Conservation (phyloP, 2,113 vertebrate genomes). For the Climacteris rufus region DNA sequence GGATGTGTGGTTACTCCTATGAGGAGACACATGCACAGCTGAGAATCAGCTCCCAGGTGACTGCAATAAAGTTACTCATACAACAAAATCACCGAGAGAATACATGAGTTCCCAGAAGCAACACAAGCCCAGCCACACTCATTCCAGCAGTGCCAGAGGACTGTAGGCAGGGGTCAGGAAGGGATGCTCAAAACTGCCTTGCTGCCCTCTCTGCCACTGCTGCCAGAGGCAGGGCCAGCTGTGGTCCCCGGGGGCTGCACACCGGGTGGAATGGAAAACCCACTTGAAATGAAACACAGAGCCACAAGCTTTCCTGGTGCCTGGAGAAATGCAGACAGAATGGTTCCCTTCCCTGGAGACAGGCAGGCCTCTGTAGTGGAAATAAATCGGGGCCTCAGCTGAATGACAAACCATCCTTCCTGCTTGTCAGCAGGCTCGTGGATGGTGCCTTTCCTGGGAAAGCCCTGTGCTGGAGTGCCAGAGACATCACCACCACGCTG, state of each 20-base stretch:
- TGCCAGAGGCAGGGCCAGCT: not conserved
- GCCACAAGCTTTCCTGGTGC: not conserved
- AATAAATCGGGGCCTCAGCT: not conserved
- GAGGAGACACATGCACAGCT: not conserved
- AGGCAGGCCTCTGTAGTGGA: not conserved
- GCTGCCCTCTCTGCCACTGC: not conserved
- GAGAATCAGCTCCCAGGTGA: not conserved
- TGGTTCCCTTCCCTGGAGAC: not conserved
- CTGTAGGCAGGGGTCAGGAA: fast-evolving
- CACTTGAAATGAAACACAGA: fast-evolving
- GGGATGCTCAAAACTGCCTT: not conserved
- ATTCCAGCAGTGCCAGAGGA: fast-evolving
- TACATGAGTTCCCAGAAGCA: not conserved
- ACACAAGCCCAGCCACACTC: fast-evolving
- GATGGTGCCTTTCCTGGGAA: fast-evolving
- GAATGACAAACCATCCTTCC: not conserved
- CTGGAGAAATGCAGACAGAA: not conserved
- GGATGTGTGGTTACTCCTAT: fast-evolving
- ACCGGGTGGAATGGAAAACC: not conserved
- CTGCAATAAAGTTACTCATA: not conserved
- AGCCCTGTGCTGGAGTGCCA: not conserved
- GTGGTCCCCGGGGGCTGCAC: not conserved
- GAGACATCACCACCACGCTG: fast-evolving
- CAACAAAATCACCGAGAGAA: not conserved
- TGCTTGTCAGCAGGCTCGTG: not conserved